Conservation (phyloP, 2,797 vertebrate species). For the Gouania willdenowi region DNA sequence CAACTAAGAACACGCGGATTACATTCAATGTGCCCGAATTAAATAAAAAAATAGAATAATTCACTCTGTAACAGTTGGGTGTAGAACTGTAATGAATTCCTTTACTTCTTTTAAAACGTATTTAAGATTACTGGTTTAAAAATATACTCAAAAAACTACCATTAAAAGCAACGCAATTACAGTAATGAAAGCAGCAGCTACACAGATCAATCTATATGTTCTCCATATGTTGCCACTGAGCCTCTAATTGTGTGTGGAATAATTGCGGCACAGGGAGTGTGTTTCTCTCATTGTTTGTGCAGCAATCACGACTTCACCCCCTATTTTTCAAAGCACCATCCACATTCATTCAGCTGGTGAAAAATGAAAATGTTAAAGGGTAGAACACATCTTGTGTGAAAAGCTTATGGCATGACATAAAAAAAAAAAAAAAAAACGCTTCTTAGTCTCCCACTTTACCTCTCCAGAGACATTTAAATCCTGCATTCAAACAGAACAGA, state of each 20-base stretch:
- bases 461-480: slow-evolving; percentile 59
- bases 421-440: slow-evolving; percentile 29
- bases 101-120: too few species aligned
- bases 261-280: slow-evolving; percentile 13
- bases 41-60: too few species aligned
- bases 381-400: slow-evolving; percentile 49
- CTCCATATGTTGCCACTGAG: too few species aligned
- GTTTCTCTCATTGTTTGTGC: slow-evolving; percentile 26
- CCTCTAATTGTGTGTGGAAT: slow-evolving; percentile 55
- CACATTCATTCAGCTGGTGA: slow-evolving; percentile 16
- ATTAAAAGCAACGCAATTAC: too few species aligned
- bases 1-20: too few species aligned
- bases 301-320: slow-evolving; percentile 23
- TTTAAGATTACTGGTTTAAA: too few species aligned
- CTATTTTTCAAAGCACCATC: slow-evolving; percentile 33
- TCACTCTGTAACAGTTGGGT: too few species aligned
- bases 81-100: too few species aligned
- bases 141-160: too few species aligned
- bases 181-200: too few species aligned
- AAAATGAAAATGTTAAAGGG: slow-evolving; percentile 29
- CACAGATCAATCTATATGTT: not conserved
- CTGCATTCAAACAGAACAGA: slow-evolving; percentile 54
- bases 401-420: slow-evolving; percentile 51
- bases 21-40: too few species aligned
- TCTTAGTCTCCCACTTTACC: slow-evolving; percentile 52